phyloP scores from a whole-genome alignment of 2,113 vertebrate species.

The Arenaria interpres region DNA sequence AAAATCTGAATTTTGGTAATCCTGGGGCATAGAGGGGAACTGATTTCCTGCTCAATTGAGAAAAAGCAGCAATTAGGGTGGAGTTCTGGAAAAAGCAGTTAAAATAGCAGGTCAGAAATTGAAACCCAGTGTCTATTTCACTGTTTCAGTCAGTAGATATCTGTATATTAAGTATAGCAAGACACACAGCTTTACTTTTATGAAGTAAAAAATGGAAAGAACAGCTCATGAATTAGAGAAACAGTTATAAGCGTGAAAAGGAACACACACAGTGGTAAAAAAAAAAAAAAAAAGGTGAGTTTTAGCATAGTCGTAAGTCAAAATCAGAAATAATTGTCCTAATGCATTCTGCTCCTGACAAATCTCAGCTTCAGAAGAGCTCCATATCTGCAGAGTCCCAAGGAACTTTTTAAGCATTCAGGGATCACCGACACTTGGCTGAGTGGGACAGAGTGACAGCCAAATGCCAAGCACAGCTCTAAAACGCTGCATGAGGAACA shows the following conservation, averaged over 20 bases:
- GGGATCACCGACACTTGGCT: constrained; percentile 9
- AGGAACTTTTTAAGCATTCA: constrained; percentile 19
- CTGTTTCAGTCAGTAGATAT: background rate
- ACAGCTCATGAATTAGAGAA: background rate
- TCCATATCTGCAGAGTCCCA: background rate
- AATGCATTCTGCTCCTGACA: background rate
- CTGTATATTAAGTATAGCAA: background rate
- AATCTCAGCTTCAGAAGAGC: background rate
- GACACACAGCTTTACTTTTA: background rate
- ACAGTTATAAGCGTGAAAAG: background rate
- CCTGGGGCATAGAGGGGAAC: background rate
- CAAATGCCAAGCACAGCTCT: background rate
- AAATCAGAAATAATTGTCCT: background rate
- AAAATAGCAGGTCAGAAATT: background rate
- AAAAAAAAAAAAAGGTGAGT: constrained; percentile 9
- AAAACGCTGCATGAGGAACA: background rate
- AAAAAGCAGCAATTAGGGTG: background rate
- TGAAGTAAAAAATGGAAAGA: background rate
- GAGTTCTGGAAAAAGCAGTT: background rate
- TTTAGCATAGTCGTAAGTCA: background rate
- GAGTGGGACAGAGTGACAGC: background rate
- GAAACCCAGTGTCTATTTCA: background rate
- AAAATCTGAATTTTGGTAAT: background rate
- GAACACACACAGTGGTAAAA: background rate
- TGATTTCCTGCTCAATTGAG: background rate